A percentile compares a stretch with the other conserved stretches of the same genome.
These are phyloP conservation scores for Opisthocomus hoazin DNA, from an alignment of 2,113 vertebrate species.

Conservation along the genomic window DNA sequence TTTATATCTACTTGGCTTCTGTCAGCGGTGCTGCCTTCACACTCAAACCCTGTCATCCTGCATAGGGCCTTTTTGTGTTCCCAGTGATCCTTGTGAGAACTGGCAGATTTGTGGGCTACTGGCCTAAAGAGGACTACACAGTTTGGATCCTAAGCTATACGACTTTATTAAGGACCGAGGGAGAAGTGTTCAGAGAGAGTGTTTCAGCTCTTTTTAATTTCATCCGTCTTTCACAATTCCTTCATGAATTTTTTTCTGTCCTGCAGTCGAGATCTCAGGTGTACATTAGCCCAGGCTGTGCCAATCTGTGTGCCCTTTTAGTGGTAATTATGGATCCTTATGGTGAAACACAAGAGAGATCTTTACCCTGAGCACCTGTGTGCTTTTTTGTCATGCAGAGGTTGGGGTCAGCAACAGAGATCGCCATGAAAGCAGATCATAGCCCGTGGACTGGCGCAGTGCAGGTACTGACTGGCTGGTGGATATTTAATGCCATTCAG, in stretches of 20 bases:
- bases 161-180: not conserved
- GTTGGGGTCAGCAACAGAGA: not conserved
- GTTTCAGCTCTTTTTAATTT: not conserved
- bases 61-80: not conserved
- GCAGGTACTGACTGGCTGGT: not conserved
- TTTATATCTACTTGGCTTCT: not conserved
- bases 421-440: not conserved
- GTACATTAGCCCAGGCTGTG: not conserved
- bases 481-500: constrained; percentile 4
- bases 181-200: not conserved
- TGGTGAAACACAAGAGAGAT: not conserved
- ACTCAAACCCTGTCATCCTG: not conserved
- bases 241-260: not conserved
- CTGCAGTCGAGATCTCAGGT: not conserved
- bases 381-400: not conserved
- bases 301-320: not conserved
- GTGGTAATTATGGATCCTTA: not conserved
- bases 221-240: not conserved
- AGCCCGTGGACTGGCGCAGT: not conserved
- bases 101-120: not conserved
- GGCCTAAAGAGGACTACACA: not conserved
- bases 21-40: not conserved
- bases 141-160: not conserved
- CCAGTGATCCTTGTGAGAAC: not conserved
- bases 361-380: not conserved